A percentile compares a stretch with the other conserved stretches of the same genome.
These are phyloP conservation scores for Lampris megalopsis DNA, from an alignment of 2,113 vertebrate genomes.

Conservation along the genomic window DNA sequence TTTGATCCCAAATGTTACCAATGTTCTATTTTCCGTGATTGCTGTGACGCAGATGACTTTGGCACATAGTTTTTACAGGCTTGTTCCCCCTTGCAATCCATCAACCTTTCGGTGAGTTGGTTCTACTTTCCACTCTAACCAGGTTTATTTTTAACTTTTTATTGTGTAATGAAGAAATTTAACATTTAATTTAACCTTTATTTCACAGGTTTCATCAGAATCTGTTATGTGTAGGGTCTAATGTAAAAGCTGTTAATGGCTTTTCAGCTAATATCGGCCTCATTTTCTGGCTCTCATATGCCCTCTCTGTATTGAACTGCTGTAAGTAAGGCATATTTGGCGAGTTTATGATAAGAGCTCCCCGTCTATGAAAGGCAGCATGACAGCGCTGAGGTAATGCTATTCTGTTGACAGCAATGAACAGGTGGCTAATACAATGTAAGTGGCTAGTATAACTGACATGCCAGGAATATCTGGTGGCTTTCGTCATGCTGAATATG, in stretches of 20 bases:
- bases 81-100: conserved; percentile 26
- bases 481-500: conserved; percentile 62
- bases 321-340: conserved; percentile 45
- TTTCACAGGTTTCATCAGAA: conserved; percentile 9
- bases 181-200: conserved; percentile 25
- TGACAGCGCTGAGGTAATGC: conserved; percentile 66
- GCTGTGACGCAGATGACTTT: conserved; percentile 44
- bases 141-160: conserved; percentile 26
- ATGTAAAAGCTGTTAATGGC: conserved; percentile 9
- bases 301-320: conserved; percentile 36
- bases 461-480: conserved; percentile 64
- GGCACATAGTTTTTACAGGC: conserved; percentile 36
- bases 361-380: conserved; percentile 48
- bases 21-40: conserved; percentile 42
- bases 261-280: conserved; percentile 27
- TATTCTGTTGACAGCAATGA: conserved; percentile 75
- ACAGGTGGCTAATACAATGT: conserved; percentile 69
- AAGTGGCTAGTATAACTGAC: conserved; percentile 55
- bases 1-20: conserved; percentile 50
- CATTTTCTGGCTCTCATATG: conserved; percentile 25
- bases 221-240: conserved; percentile 20
- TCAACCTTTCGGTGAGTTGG: conserved; percentile 39
- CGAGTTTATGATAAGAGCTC: conserved; percentile 55
- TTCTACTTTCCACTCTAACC: not conserved
- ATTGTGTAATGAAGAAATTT: conserved; percentile 37